These are phyloP conservation scores for Charadrius vociferus DNA, from an alignment of 2,113 vertebrate species.

Conservation along the genomic window DNA sequence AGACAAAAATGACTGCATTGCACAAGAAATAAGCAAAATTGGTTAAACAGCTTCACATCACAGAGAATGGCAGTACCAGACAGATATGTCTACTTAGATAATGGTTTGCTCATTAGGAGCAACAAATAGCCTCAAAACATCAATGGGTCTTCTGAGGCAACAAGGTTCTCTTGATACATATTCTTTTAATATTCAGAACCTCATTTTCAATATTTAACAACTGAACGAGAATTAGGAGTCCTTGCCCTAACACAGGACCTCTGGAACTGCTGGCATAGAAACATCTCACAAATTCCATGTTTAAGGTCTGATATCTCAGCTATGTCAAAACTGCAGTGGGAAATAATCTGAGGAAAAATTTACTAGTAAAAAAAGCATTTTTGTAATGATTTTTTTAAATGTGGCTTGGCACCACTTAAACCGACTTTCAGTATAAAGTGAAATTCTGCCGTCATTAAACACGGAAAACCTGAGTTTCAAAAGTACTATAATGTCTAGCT, in stretches of 20 bases:
- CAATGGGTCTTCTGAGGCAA: background rate
- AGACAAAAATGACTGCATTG: background rate
- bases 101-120: background rate
- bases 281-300: background rate
- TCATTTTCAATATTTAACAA: background rate
- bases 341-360: background rate
- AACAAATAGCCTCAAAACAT: background rate
- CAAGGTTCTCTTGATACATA: rapidly evolving
- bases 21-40: background rate
- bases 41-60: background rate
- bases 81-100: background rate
- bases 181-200: background rate
- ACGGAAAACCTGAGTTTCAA: background rate
- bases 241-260: background rate
- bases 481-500: background rate
- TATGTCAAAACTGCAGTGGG: background rate
- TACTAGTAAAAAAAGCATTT: background rate
- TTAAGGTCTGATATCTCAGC: background rate
- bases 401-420: background rate
- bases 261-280: background rate
- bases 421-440: background rate
- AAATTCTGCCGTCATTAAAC: background rate
- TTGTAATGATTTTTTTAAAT: background rate
- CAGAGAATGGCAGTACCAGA: background rate
- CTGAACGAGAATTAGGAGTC: background rate